phyloP scores from a whole-genome alignment of 2,888 invertebrate species.

The Unio delphinus region DNA sequence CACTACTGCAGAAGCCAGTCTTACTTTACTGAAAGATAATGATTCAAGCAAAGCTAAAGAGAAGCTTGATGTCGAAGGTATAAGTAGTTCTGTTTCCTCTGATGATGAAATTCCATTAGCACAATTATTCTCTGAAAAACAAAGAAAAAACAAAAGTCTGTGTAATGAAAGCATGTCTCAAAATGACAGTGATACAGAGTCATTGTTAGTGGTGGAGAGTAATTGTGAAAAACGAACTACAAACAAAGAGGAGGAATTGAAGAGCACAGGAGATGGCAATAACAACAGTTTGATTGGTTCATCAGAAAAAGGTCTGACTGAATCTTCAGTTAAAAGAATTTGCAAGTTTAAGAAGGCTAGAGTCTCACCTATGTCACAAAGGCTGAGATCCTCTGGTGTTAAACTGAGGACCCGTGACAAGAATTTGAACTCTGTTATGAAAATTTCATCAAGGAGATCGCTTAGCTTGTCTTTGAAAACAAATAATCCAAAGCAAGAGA shows the following conservation, averaged over 20 bases:
- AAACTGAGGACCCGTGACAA: conserved; percentile 13
- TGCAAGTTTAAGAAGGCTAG: conserved; percentile 3
- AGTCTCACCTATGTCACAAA: conserved; percentile 19
- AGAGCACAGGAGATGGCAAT: background rate
- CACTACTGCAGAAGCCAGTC: background rate
- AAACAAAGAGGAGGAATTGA: background rate
- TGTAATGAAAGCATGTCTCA: conserved; percentile 2
- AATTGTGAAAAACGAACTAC: background rate
- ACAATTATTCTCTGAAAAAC: background rate
- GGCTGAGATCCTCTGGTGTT: conserved; percentile 14
- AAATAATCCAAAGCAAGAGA: conserved; percentile 4
- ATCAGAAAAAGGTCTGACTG: too few relatives aligned
- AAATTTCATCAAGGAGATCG: background rate
- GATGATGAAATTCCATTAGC: conserved; percentile 18
- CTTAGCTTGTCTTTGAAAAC: background rate
- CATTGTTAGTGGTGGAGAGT: background rate
- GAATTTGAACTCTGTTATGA: too few relatives aligned
- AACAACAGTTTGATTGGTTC: too few relatives aligned
- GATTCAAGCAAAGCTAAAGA: conserved; percentile 8
- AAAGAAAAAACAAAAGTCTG: background rate
- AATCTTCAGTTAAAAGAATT: too few relatives aligned
- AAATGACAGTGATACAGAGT: background rate
- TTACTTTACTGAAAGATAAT: conserved; percentile 4
- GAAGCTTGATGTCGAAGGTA: too few relatives aligned
- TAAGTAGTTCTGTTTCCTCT: conserved; percentile 7